phyloP scores from a whole-genome alignment of 2,888 invertebrate genomes.

The Spisula subtruncata region DNA sequence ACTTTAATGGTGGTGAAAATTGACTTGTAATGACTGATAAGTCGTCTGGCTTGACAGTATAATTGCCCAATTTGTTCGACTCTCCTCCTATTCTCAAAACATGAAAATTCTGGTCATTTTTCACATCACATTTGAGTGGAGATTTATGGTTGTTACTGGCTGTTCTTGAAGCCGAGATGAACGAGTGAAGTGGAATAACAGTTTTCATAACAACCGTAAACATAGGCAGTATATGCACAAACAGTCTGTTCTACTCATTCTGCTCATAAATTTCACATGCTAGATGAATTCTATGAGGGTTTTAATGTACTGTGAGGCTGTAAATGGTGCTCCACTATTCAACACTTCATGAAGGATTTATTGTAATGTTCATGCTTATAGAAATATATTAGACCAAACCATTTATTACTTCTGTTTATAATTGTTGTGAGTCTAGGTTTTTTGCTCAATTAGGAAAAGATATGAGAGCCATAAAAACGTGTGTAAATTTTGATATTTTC shows the following conservation, averaged over 20 bases:
- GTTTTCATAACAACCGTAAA: slow-evolving; percentile 74
- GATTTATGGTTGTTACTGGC: slow-evolving; percentile 57
- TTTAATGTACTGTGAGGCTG: slow-evolving; percentile 50
- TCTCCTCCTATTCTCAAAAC: slow-evolving; percentile 69
- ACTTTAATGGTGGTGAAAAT: slow-evolving; percentile 71
- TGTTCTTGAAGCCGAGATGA: slow-evolving; percentile 44
- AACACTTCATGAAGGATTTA: slow-evolving; percentile 49
- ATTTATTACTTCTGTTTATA: not conserved
- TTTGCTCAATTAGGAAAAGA: not conserved
- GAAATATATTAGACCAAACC: not conserved
- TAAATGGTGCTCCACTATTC: slow-evolving; percentile 48
- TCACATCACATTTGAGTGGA: slow-evolving; percentile 60
- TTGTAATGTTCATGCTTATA: slow-evolving; percentile 12
- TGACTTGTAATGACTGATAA: slow-evolving; percentile 67
- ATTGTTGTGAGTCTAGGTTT: not conserved
- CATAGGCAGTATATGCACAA: slow-evolving; percentile 66
- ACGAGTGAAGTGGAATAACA: slow-evolving; percentile 65
- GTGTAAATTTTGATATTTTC: too few relatives aligned
- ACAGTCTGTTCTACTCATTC: slow-evolving; percentile 55
- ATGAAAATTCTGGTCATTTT: slow-evolving; percentile 67
- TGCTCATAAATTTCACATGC: slow-evolving; percentile 55
- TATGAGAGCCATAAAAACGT: not conserved
- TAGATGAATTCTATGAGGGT: slow-evolving; percentile 32
- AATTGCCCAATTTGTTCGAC: slow-evolving; percentile 69
- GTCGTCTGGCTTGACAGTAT: slow-evolving; percentile 63